These are phyloP conservation scores for Tinea semifulvella DNA, from an alignment of 2,888 invertebrate species.

Conservation along the genomic window DNA sequence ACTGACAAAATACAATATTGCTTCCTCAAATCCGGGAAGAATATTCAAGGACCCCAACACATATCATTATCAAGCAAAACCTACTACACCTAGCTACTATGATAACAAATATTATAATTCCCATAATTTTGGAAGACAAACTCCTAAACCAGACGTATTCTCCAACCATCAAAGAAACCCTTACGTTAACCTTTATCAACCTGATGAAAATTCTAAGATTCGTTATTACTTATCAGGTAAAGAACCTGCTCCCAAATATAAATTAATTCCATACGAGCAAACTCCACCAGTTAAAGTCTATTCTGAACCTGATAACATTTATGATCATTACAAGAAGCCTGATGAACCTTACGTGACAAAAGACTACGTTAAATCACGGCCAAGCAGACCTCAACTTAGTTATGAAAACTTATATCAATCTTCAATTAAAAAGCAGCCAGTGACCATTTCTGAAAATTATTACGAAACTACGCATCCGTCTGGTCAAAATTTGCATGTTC, in stretches of 20 bases:
- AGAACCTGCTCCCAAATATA: conserved; percentile 44
- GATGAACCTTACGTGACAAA: conserved; percentile 34
- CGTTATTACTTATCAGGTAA: conserved; percentile 49
- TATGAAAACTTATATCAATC: conserved; percentile 34
- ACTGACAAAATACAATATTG: conserved; percentile 54
- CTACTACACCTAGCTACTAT: conserved; percentile 34
- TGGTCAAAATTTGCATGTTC: conserved; percentile 22
- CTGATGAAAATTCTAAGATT: conserved; percentile 35
- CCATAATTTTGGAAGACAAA: conserved; percentile 33
- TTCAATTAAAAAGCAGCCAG: conserved; percentile 32
- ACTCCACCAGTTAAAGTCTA: conserved; percentile 45
- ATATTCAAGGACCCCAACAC: conserved; percentile 42
- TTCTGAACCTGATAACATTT: conserved; percentile 21
- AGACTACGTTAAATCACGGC: conserved; percentile 41
- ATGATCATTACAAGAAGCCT: conserved; percentile 17
- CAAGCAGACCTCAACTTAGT: conserved; percentile 34
- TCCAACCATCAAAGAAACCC: conserved; percentile 32
- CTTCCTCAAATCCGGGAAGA: conserved; percentile 53
- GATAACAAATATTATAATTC: conserved; percentile 28
- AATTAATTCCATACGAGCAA: conserved; percentile 60
- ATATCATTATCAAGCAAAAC: conserved; percentile 33
- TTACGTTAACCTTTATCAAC: conserved; percentile 35
- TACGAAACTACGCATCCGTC: conserved; percentile 42
- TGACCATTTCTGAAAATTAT: conserved; percentile 46
- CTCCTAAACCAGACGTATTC: conserved; percentile 24